Conservation (phyloP, 2,113 vertebrate genomes). For the human region GRCh38 chr4:38294001-38294500, state of each 20-base stretch:
- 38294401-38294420: neutral
- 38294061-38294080: neutral
- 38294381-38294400: neutral
- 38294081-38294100: neutral
- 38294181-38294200: neutral
- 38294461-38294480: neutral
- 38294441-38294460: neutral
- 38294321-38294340: neutral
- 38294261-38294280: neutral
- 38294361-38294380: neutral
- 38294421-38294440: neutral
- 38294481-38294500: neutral
- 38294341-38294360: neutral
- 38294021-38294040: neutral
- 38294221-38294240: neutral
- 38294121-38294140: neutral
- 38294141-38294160: neutral
- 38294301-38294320: neutral
- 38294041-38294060: neutral
- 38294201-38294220: neutral
- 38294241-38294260: neutral
- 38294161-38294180: neutral
- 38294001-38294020: neutral
- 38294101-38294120: neutral
- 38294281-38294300: neutral